Evolutionary conservation across 2,113 vertebrate genomes (phyloP).

Genomic region (Hypomesus transpacificus): DNA sequence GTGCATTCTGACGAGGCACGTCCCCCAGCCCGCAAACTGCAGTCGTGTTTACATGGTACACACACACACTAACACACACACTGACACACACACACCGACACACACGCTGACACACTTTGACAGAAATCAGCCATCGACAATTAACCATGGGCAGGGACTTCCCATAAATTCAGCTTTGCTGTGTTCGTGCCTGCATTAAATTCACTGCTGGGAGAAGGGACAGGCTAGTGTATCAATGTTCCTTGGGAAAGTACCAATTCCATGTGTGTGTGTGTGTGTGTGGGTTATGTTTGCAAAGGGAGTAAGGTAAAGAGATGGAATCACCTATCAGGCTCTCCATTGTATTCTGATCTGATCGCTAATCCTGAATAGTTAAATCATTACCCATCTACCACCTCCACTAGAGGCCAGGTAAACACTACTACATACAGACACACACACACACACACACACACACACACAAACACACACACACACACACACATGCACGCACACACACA

Average conservation of each 20-base stretch:
- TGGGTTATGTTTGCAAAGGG: slow-evolving; percentile 42
- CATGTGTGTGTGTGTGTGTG: slow-evolving; percentile 32
- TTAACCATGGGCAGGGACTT: slow-evolving; percentile 27
- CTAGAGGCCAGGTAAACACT: slow-evolving; percentile 59
- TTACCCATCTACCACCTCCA: slow-evolving; percentile 60
- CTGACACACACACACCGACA: background rate
- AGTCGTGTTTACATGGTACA: slow-evolving; percentile 54
- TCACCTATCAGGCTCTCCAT: slow-evolving; percentile 60
- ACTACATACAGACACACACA: slow-evolving; percentile 26
- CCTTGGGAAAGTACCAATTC: slow-evolving; percentile 24
- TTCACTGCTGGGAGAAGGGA: background rate
- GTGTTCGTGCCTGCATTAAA: background rate
- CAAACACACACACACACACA: slow-evolving; percentile 16
- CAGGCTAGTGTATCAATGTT: slow-evolving; percentile 38
- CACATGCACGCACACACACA: slow-evolving; percentile 1
- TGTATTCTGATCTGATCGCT: slow-evolving; percentile 61
- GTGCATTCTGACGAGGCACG: slow-evolving; percentile 51
- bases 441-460: slow-evolving; percentile 2
- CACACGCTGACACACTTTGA: background rate
- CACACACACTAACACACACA: slow-evolving; percentile 38
- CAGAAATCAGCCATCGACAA: slow-evolving; percentile 20
- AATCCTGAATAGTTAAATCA: slow-evolving; percentile 70
- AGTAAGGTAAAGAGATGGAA: slow-evolving; percentile 55
- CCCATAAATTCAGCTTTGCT: slow-evolving; percentile 15
- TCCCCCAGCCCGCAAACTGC: slow-evolving; percentile 48